Evolutionary conservation across 2,888 invertebrate species (phyloP).

Genomic region (Xylota sylvarum): DNA sequence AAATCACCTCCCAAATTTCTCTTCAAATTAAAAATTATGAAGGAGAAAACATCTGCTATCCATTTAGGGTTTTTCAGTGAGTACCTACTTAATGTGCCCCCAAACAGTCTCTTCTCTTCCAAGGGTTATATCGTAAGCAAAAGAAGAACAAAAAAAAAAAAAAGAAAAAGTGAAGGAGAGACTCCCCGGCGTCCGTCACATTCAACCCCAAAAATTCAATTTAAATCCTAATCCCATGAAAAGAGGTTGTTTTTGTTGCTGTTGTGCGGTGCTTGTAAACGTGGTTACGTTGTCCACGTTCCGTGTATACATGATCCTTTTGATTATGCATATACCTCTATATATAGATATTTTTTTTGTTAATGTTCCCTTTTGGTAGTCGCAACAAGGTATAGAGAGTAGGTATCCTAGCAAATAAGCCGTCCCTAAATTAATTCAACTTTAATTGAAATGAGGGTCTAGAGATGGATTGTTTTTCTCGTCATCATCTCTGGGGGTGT

Average conservation of each 20-base stretch:
- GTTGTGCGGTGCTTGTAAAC: slow-evolving; percentile 3
- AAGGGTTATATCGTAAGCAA: not conserved
- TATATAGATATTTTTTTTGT: not conserved
- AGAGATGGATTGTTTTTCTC: slow-evolving; percentile 20
- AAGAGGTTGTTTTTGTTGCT: slow-evolving; percentile 21
- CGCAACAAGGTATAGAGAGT: not conserved
- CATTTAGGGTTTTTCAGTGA: slow-evolving; percentile 19
- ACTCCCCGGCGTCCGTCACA: slow-evolving; percentile 21
- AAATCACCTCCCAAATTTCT: slow-evolving; percentile 26
- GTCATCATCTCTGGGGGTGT: not conserved
- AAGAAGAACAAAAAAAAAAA: not conserved
- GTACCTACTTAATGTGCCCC: slow-evolving; percentile 27
- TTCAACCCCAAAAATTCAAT: slow-evolving; percentile 50
- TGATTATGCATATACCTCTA: not conserved
- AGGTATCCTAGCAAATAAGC: slow-evolving; percentile 21
- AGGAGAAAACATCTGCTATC: slow-evolving; percentile 39
- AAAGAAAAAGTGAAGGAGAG: not conserved
- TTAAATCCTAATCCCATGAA: slow-evolving; percentile 49
- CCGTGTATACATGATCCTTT: slow-evolving; percentile 10
- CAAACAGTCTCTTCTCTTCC: slow-evolving; percentile 10
- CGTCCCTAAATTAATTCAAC: slow-evolving; percentile 26
- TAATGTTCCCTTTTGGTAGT: not conserved
- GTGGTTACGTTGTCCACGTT: slow-evolving; percentile 18
- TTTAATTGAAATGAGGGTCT: slow-evolving; percentile 49
- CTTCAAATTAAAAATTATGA: slow-evolving; percentile 31